Evolutionary conservation across 2,797 vertebrate genomes (phyloP).

Genomic region (Octomys mimax): DNA sequence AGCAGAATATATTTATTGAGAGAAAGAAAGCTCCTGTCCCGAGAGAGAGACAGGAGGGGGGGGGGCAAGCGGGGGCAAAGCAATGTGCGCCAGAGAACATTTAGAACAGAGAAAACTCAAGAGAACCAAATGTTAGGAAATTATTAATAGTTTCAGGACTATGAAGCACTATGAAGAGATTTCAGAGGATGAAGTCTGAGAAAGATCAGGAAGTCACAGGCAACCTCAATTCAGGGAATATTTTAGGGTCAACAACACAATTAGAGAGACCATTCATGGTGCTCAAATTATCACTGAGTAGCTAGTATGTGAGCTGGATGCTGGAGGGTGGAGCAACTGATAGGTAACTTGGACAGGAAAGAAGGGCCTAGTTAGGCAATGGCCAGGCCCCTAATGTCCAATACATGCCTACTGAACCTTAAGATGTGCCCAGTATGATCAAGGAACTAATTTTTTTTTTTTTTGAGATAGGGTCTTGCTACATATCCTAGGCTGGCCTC

Average conservation of each 20-base stretch:
- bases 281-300: background rate
- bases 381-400: background rate
- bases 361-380: background rate
- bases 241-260: conserved; percentile 34
- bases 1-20: too few relatives aligned
- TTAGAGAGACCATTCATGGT: background rate
- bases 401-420: background rate
- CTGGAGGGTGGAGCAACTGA: background rate
- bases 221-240: conserved; percentile 1
- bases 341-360: background rate
- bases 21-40: too few relatives aligned
- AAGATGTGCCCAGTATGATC: conserved; percentile 39
- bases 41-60: too few relatives aligned
- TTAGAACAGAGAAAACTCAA: conserved; percentile 60
- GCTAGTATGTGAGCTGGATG: background rate
- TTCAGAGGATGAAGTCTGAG: background rate
- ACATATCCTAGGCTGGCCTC: background rate
- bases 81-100: background rate
- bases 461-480: background rate
- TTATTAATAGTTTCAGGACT: background rate
- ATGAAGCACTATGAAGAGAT: background rate
- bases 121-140: background rate
- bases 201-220: conserved; percentile 8
- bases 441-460: background rate
- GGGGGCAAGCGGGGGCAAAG: too few relatives aligned